Percentiles rank a stretch among this genome's conserved stretches.
Evolutionary conservation across 2,888 invertebrate genomes (phyloP).

Genomic region (Netelia virgata): DNA sequence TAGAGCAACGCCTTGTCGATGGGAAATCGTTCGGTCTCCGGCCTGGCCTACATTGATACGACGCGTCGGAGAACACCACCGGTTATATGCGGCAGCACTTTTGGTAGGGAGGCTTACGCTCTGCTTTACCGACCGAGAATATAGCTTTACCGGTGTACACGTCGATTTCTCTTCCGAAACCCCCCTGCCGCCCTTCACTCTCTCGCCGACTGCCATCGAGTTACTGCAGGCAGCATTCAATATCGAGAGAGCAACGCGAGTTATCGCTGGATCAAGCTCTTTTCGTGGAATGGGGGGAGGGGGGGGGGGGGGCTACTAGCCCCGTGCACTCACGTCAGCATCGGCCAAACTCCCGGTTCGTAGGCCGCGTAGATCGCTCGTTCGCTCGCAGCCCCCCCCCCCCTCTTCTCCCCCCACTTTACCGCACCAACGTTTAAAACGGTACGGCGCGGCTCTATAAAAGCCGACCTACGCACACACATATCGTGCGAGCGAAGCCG

Average conservation of each 20-base stretch:
- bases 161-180: neutral
- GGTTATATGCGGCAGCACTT: neutral
- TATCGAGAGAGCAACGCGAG: conserved; percentile 31
- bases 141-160: neutral
- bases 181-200: no score
- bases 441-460: no score
- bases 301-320: neutral
- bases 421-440: no score
- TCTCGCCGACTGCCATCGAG: neutral
- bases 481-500: no score
- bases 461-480: no score
- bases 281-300: neutral
- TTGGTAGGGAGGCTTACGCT: neutral
- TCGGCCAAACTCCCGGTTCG: neutral
- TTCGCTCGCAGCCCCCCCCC: no score
- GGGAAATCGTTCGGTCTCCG: conserved; percentile 51
- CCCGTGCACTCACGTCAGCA: neutral
- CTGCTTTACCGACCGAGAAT: neutral
- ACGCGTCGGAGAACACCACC: conserved; percentile 35
- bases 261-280: conserved; percentile 47
- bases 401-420: no score
- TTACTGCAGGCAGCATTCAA: conserved; percentile 30
- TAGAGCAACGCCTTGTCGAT: conserved; percentile 50
- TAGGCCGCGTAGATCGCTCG: no score
- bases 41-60: conserved; percentile 60